These are phyloP conservation scores for Pungitius pungitius DNA, from an alignment of 2,113 vertebrate species.

Conservation along the genomic window DNA sequence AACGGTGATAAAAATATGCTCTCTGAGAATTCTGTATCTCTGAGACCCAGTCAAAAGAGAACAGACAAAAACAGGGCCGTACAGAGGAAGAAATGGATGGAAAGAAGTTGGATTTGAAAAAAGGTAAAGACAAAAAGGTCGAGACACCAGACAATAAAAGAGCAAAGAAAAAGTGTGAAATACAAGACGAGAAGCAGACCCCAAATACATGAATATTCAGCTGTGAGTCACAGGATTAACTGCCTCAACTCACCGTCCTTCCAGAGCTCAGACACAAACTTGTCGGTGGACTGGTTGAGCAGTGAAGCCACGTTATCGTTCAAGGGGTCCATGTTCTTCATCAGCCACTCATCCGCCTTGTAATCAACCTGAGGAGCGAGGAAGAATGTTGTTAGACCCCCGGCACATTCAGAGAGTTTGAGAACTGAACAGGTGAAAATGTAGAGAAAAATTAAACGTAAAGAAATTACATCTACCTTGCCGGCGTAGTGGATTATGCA, in stretches of 20 bases:
- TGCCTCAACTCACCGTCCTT: constrained; percentile 89
- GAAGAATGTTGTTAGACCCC: neutral
- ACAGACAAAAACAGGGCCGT: constrained; percentile 48
- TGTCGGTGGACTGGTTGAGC: constrained; percentile 96
- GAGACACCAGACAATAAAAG: constrained; percentile 61
- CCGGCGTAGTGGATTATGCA: constrained; percentile 98
- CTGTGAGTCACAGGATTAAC: neutral
- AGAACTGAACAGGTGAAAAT: neutral
- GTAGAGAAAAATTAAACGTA: neutral
- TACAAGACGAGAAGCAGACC: constrained; percentile 12
- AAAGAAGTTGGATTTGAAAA: constrained; percentile 28
- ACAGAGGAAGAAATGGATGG: constrained; percentile 56
- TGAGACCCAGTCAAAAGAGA: constrained; percentile 73
- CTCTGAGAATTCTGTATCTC: constrained; percentile 93
- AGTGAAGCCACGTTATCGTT: constrained; percentile 95
- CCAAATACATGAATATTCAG: constrained; percentile 4
- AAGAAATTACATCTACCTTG: constrained; percentile 82
- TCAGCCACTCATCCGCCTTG: constrained; percentile 97
- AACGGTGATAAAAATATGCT: constrained; percentile 92
- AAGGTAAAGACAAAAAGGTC: constrained; percentile 66
- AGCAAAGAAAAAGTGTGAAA: constrained; percentile 41
- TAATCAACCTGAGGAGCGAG: constrained; percentile 89
- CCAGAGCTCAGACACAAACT: constrained; percentile 97
- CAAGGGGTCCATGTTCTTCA: constrained; percentile 99
- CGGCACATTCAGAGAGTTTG: neutral